phyloP scores from a whole-genome alignment of 2,113 vertebrate species.

The Gymnarchus niloticus region DNA sequence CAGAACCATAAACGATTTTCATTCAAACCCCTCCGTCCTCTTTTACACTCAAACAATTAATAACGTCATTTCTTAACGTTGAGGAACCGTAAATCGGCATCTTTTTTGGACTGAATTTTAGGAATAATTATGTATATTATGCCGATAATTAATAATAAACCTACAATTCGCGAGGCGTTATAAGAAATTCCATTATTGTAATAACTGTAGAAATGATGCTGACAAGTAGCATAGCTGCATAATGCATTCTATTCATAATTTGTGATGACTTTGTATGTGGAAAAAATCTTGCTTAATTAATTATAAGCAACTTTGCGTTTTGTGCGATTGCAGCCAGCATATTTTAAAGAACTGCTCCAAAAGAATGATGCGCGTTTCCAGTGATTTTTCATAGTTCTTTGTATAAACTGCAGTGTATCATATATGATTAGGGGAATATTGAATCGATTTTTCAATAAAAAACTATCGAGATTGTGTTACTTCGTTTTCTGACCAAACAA shows the following conservation, averaged over 20 bases:
- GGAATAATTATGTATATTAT: neutral
- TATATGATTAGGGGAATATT: neutral
- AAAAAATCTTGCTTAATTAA: neutral
- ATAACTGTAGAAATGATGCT: neutral
- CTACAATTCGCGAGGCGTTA: neutral
- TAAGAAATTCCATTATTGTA: neutral
- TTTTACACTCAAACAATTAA: neutral
- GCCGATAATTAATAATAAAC: constrained; percentile 1
- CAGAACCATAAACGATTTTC: constrained; percentile 18
- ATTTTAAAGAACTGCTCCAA: neutral
- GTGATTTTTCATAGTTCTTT: neutral
- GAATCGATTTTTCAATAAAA: neutral
- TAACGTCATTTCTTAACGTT: neutral
- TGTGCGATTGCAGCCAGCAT: neutral
- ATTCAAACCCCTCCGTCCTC: neutral
- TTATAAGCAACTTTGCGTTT: neutral
- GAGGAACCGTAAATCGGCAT: neutral
- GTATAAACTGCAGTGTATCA: neutral
- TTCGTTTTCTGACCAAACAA: neutral
- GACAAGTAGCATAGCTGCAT: neutral
- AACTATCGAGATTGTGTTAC: neutral
- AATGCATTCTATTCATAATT: neutral
- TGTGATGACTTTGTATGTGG: neutral
- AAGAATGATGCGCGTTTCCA: neutral
- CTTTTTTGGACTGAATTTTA: constrained; percentile 5